Percentiles rank a stretch among this genome's conserved stretches.
phyloP scores from a whole-genome alignment of 2,888 invertebrate genomes.

The Lingula anatina region DNA sequence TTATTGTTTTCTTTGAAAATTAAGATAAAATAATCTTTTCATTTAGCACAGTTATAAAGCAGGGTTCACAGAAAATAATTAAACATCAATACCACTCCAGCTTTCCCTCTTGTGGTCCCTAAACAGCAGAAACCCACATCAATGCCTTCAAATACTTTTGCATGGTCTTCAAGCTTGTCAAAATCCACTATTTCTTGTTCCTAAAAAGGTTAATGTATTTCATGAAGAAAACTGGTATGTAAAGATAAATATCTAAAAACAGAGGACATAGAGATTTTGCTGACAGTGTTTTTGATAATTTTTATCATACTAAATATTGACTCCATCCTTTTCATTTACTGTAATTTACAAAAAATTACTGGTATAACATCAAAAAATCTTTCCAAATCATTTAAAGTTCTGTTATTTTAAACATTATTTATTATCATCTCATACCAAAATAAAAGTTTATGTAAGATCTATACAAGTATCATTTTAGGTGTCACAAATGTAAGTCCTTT shows the following conservation, averaged over 20 bases:
- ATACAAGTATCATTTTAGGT: too few species aligned
- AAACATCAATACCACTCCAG: constrained; percentile 56
- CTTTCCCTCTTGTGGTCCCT: constrained; percentile 55
- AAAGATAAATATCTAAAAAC: not conserved
- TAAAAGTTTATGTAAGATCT: too few species aligned
- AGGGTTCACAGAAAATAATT: too few species aligned
- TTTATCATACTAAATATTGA: not conserved
- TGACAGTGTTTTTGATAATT: not conserved
- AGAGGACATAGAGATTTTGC: not conserved
- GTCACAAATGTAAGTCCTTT: too few species aligned
- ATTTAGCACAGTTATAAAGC: too few species aligned
- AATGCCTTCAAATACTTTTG: constrained; percentile 50
- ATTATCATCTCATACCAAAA: too few species aligned
- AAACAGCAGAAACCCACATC: constrained; percentile 56
- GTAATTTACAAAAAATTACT: too few species aligned
- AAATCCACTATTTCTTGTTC: constrained; percentile 55
- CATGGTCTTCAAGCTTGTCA: constrained; percentile 53
- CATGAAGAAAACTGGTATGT: not conserved
- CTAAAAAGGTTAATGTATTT: constrained; percentile 13
- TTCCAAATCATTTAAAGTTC: too few species aligned
- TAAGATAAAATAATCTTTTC: too few species aligned
- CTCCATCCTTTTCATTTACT: not conserved
- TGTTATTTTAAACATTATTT: too few species aligned
- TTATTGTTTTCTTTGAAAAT: too few species aligned
- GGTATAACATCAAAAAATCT: too few species aligned